Base-by-base conservation (phyloP, 2,797 vertebrate species). In the Poeciliopsis presidionis region DNA sequence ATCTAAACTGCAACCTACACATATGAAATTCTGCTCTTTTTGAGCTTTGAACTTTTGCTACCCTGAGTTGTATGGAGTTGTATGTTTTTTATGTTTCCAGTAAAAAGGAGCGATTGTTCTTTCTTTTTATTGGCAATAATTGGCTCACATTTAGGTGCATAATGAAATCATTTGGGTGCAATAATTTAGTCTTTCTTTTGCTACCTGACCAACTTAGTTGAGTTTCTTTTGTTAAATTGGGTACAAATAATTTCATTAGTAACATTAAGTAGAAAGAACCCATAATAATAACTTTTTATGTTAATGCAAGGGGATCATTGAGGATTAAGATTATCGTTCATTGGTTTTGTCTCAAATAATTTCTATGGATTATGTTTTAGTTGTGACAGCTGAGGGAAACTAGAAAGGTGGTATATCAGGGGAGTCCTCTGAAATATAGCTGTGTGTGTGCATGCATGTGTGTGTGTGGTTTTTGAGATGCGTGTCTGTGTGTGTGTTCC, bases 401-500 rank as follows among this genome's bases (percentile, higher is more conserved):
- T 33, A 22, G 22, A 43, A 39, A 61, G 36, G 74, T 14, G 20
- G 73, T 43, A 28, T 65, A 18, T 77, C 14, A 36, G 11, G 46
- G 4, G 72, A 46, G 80, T 77, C 47, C 71, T 74, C 73, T 65
- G 51, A 74, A 39, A 76, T 71, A 63, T 51, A 79, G 74, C 63
- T 55, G 47, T 70, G 67, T 45, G 65, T 67, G 63, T 67, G 63
- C 22, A 30, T 43, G 77, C 5, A 73, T 78, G 46, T 74, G 28
- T 82, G 78, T 43, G 65, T 67, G 65, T 14, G 86, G n/a, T 59
- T 63, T 33, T 86, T 78, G 82, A 82, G 51, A 71, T 47, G 75
- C 59, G 69, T 74, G 49, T 25, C 49, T 46, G 70, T 72, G 76
- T 73, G 77, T 82, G 87, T 87, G 82, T 87, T 86, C 76, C 89